Conservation (phyloP, 2,797 vertebrate genomes). For the Australoheros facetus region DNA sequence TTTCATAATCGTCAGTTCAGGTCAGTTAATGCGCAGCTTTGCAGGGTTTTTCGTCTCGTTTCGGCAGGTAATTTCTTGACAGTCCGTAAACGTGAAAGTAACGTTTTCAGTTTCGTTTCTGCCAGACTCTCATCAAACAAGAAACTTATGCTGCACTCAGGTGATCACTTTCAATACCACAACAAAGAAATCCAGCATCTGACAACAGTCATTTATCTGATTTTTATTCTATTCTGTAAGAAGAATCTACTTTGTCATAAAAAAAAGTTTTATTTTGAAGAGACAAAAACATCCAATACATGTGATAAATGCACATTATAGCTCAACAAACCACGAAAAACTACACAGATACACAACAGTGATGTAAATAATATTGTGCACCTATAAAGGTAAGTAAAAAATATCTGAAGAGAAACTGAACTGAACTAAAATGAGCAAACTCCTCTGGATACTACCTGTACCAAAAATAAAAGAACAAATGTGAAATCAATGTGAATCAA, state of each 20-base stretch:
- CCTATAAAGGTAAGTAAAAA: no score
- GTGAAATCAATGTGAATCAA: no score
- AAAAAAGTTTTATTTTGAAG: background rate
- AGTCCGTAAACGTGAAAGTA: background rate
- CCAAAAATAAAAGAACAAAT: no score
- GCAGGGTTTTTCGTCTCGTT: fast-evolving
- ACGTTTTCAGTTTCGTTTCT: constrained; percentile 63
- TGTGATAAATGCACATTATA: background rate
- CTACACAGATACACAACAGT: background rate
- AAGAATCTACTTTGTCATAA: fast-evolving
- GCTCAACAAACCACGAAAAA: background rate
- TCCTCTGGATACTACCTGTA: no score
- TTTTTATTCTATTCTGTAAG: background rate
- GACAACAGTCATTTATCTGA: background rate
- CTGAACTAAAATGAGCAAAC: no score
- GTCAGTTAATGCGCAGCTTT: fast-evolving
- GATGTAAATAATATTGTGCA: background rate
- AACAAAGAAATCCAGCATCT: background rate
- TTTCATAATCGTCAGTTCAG: fast-evolving
- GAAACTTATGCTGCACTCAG: constrained; percentile 45
- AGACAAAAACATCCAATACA: background rate
- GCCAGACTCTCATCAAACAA: fast-evolving
- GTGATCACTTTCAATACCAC: background rate
- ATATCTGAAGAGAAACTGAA: no score
- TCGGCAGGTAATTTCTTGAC: fast-evolving